These are phyloP conservation scores for Keiferia lycopersicella DNA, from an alignment of 2,888 invertebrate species.

Conservation along the genomic window DNA sequence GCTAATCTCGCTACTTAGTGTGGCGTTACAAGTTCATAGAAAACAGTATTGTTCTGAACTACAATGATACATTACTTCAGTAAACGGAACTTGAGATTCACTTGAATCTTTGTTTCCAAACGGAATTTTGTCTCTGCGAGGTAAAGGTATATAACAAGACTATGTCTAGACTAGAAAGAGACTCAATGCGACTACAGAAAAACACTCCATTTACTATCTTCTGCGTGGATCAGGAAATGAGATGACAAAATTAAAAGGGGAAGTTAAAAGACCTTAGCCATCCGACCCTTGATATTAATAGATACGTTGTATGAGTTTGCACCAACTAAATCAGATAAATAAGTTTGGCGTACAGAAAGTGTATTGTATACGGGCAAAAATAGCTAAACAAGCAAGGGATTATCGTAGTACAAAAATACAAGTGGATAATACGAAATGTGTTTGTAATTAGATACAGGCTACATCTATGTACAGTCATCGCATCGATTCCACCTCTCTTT, in stretches of 20 bases:
- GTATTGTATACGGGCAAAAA: not conserved
- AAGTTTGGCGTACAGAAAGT: not conserved
- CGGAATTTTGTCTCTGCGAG: not conserved
- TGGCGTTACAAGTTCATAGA: conserved; percentile 2
- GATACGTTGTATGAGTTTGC: no score
- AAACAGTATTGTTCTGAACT: not conserved
- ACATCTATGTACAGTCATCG: not conserved
- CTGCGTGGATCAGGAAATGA: no score
- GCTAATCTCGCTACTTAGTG: not conserved
- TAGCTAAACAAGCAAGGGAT: not conserved
- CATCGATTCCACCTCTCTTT: conserved; percentile 8
- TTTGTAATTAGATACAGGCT: not conserved
- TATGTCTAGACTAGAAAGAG: no score
- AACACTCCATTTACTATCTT: no score
- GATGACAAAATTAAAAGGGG: no score
- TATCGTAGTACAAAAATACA: not conserved
- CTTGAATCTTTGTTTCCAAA: not conserved
- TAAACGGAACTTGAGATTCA: not conserved
- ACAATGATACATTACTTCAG: conserved; percentile 8
- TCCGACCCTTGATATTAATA: no score
- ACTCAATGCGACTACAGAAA: no score
- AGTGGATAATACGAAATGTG: not conserved
- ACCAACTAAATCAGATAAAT: no score
- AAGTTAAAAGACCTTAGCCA: no score
- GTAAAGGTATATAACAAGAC: not conserved